Conservation (phyloP, 1,140 invertebrate genomes). For the Littorina saxatilis region DNA sequence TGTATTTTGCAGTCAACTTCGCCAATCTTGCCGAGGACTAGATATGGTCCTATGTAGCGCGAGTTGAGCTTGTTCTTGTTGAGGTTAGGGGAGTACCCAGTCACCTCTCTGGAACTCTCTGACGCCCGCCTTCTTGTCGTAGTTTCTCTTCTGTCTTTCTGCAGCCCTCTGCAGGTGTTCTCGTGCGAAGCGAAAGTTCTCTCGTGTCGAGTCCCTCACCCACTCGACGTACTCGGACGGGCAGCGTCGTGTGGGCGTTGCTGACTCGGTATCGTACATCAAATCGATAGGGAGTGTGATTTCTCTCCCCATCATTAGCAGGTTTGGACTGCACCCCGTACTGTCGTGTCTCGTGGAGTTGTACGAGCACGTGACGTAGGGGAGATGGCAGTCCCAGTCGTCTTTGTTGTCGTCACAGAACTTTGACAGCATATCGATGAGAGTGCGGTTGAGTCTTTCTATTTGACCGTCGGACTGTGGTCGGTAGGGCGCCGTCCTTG, state of each 20-base stretch:
- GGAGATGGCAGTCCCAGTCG: constrained; percentile 47
- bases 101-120: not conserved
- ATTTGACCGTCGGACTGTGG: constrained; percentile 51
- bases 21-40: not conserved
- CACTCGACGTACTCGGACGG: constrained; percentile 2
- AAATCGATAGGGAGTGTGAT: constrained; percentile 46
- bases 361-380: constrained; percentile 40
- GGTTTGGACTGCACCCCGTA: constrained; percentile 47
- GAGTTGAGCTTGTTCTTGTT: not conserved
- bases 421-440: constrained; percentile 53
- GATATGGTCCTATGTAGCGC: not conserved
- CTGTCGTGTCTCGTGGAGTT: constrained; percentile 41
- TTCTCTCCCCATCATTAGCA: constrained; percentile 53
- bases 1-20: not conserved
- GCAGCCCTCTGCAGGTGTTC: not conserved
- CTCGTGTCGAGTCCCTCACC: not conserved
- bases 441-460: constrained; percentile 64
- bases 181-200: not conserved
- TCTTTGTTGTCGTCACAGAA: constrained; percentile 45
- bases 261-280: constrained; percentile 29
- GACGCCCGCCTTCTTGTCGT: not conserved
- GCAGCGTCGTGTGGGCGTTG: too few relatives aligned
- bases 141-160: constrained; percentile 19
- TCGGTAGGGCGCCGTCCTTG: constrained; percentile 35
- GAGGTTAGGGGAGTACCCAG: not conserved